These are phyloP conservation scores for Chloroceryle inda DNA, from an alignment of 2,797 vertebrate species.

Conservation along the genomic window DNA sequence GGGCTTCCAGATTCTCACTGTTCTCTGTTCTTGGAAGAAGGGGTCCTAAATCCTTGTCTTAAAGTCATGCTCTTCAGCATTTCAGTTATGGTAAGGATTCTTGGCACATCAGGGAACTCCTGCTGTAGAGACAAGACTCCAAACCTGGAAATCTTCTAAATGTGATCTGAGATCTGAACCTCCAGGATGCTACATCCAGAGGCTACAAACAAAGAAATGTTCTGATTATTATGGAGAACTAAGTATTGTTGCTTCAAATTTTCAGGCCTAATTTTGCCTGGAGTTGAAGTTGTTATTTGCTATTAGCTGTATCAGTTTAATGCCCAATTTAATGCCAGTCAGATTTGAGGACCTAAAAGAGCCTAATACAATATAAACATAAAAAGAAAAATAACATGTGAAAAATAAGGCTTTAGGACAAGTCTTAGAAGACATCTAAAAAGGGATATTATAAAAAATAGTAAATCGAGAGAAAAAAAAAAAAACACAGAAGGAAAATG, in stretches of 20 bases:
- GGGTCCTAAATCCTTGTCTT: background rate
- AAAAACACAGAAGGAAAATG: rapidly evolving
- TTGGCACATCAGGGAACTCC: background rate
- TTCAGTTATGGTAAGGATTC: background rate
- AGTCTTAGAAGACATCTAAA: background rate
- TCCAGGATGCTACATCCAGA: background rate
- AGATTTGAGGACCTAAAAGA: background rate
- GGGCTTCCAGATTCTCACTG: background rate
- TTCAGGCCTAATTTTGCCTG: background rate
- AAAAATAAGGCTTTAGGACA: background rate
- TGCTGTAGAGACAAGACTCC: background rate
- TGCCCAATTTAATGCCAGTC: background rate
- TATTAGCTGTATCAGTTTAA: background rate
- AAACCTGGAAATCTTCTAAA: background rate
- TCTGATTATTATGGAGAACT: background rate
- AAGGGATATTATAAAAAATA: background rate
- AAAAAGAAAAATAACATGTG: background rate
- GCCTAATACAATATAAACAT: background rate
- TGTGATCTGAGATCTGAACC: background rate
- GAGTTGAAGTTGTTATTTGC: background rate
- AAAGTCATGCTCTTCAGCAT: background rate
- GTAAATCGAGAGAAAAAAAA: background rate
- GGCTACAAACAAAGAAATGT: background rate
- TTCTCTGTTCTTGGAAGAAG: background rate
- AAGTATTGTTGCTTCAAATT: background rate